Conservation (phyloP, 2,113 vertebrate genomes). For the Hirundichthys speculiger region DNA sequence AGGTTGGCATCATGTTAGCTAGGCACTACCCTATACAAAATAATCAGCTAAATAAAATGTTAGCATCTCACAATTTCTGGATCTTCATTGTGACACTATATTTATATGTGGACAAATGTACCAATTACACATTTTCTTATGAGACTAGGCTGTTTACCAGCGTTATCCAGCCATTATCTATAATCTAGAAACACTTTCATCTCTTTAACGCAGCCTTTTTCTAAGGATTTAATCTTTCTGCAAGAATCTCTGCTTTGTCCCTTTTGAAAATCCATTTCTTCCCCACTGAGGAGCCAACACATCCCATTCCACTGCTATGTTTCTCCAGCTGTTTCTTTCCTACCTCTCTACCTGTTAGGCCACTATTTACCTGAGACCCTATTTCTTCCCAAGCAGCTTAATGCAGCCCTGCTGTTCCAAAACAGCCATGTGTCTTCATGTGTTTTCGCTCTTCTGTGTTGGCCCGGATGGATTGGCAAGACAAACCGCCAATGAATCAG, state of each 20-base stretch:
- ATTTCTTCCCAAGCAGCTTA: constrained; percentile 61
- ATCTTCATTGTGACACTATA: not conserved
- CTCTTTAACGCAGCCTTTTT: constrained; percentile 32
- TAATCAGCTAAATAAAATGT: no score
- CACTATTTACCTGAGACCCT: constrained; percentile 57
- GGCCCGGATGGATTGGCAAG: constrained; percentile 73
- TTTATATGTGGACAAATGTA: not conserved
- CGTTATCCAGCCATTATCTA: constrained; percentile 24
- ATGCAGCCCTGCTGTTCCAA: constrained; percentile 55
- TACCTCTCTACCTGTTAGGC: constrained; percentile 15
- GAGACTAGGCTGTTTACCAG: not conserved
- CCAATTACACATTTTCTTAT: not conserved
- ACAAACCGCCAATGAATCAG: constrained; percentile 78
- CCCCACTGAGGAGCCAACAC: constrained; percentile 40
- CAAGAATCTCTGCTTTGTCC: constrained; percentile 58
- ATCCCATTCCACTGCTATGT: constrained; percentile 12
- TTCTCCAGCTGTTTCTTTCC: constrained; percentile 34
- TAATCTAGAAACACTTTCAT: constrained; percentile 43
- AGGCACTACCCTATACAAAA: no score
- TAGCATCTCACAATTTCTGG: no score
- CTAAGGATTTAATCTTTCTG: constrained; percentile 49
- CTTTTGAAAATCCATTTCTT: constrained; percentile 60
- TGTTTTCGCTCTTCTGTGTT: constrained; percentile 63
- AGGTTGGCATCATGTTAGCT: no score
- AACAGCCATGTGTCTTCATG: constrained; percentile 71